Evolutionary conservation across 2,888 invertebrate genomes (phyloP), one percentile per base, ranked within the genome.

Genomic region (Meiosimyza decipiens): DNA sequence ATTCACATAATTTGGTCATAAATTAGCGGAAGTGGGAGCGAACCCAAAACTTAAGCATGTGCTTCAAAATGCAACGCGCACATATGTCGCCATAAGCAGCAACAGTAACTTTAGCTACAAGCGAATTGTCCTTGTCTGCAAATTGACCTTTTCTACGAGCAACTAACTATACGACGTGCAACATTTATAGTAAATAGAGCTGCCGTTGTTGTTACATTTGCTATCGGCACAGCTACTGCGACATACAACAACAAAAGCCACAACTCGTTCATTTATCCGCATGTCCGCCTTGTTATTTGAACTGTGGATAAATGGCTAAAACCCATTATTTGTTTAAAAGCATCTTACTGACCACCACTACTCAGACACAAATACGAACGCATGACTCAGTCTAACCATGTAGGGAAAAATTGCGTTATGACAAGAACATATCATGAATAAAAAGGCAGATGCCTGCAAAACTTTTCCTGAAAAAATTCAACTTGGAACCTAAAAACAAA

Each of bases 261-360:
- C 60, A n/a, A n/a, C 60, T 3, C n/a, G 54, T 54, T 70, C 70
- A 70, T 70, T 70, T 70, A 63, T 22, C 63, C 28, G 54, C 70
- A 62, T 52, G 63, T 70, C 54, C 63, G 57, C 52, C 70, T 51
- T 54, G 33, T 63, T 54, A 54, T 54, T 52, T 63, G 70, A 70
- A 70, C 54, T 75, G 74, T 73, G 74, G 76, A 77, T 75, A 77
- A 77, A 77, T 77, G 77, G 75, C 76, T 73, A 72, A 72, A 77
- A 75, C 73, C 77, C 75, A 77, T 77, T 77, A 77, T 73, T 76
- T 73, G 70, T 77, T 73, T 73, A 75, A 76, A 76, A 75, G 75
- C 60, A 72, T 57, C 40, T 22, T 54, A 47, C 6, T 55, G 7
- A 28, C 33, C n/a, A 4, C 47, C 59, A 18, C 12, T 33, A 28